Conservation (phyloP, 2,113 vertebrate species). For the Pachycephala philippinensis region DNA sequence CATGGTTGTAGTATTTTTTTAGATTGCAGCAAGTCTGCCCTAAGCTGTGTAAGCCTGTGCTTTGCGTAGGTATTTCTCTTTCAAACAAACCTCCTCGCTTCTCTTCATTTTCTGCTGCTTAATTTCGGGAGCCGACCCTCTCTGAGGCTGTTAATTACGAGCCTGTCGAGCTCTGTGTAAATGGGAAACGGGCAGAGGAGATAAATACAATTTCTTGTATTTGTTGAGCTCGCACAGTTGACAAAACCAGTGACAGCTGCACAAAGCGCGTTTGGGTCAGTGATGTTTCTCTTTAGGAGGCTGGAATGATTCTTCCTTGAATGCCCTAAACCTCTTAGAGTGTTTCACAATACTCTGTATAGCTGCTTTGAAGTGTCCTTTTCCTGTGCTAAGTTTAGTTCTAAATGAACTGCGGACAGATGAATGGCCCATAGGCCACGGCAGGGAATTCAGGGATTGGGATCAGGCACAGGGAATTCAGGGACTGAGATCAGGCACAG, state of each 20-base stretch:
- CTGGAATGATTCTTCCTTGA: not conserved
- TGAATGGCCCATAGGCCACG: not conserved
- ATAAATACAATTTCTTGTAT: not conserved
- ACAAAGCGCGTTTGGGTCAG: not conserved
- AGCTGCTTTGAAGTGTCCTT: conserved; percentile 37
- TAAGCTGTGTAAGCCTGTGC: conserved; percentile 1
- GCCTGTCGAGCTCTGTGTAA: not conserved
- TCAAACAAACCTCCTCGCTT: not conserved
- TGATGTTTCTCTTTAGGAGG: not conserved
- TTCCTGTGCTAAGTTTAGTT: conserved; percentile 27
- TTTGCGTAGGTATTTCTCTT: not conserved
- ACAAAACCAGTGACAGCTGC: not conserved
- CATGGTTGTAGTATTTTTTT: conserved; percentile 36
- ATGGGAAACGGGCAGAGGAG: not conserved
- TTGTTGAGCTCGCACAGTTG: not conserved
- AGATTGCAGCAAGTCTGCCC: conserved; percentile 3
- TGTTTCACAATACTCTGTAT: not conserved
- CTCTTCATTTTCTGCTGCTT: not conserved
- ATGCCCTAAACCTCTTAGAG: not conserved
- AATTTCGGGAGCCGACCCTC: not conserved
- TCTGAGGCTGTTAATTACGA: not conserved
- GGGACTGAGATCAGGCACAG: not conserved
- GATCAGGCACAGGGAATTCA: not conserved
- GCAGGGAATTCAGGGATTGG: not conserved
- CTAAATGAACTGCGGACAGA: not conserved